These are phyloP conservation scores for Fragum sueziense DNA, from an alignment of 2,888 invertebrate genomes.

Conservation along the genomic window DNA sequence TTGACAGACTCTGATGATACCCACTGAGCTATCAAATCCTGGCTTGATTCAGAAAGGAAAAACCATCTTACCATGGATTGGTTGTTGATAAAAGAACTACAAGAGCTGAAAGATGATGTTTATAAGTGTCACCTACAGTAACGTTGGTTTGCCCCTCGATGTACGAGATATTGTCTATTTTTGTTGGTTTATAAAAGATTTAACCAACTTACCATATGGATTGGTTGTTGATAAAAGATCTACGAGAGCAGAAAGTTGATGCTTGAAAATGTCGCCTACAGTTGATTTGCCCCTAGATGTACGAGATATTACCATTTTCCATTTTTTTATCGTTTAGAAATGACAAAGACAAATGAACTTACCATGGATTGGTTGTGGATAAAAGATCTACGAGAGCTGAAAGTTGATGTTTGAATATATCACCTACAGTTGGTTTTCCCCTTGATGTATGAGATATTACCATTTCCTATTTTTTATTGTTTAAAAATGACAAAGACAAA, in stretches of 20 bases:
- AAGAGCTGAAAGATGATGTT: slow-evolving; percentile 78
- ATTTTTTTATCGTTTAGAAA: too few species aligned
- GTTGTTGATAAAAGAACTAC: slow-evolving; percentile 76
- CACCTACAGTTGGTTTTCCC: slow-evolving; percentile 77
- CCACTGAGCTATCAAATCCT: too few species aligned
- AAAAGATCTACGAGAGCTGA: slow-evolving; percentile 77
- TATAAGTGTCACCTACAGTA: slow-evolving; percentile 78
- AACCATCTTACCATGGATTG: slow-evolving; percentile 67
- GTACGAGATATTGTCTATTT: slow-evolving; percentile 75
- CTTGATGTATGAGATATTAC: slow-evolving; percentile 74
- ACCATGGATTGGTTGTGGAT: slow-evolving; percentile 73
- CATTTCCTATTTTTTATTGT: slow-evolving; percentile 71
- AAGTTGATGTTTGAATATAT: slow-evolving; percentile 78
- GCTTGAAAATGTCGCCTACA: slow-evolving; percentile 78
- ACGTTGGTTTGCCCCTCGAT: slow-evolving; percentile 74
- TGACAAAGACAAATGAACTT: too few species aligned
- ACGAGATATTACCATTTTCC: background rate
- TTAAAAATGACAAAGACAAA: too few species aligned
- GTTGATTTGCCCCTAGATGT: slow-evolving; percentile 76
- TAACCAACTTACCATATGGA: too few species aligned
- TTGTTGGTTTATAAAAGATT: too few species aligned
- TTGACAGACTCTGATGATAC: too few species aligned
- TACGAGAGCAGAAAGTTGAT: slow-evolving; percentile 77
- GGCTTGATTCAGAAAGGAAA: too few species aligned
- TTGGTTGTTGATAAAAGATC: slow-evolving; percentile 77